A percentile compares a stretch with the other conserved stretches of the same genome.
phyloP scores from a whole-genome alignment of 2,113 vertebrate genomes.

The Kryptolebias marmoratus region DNA sequence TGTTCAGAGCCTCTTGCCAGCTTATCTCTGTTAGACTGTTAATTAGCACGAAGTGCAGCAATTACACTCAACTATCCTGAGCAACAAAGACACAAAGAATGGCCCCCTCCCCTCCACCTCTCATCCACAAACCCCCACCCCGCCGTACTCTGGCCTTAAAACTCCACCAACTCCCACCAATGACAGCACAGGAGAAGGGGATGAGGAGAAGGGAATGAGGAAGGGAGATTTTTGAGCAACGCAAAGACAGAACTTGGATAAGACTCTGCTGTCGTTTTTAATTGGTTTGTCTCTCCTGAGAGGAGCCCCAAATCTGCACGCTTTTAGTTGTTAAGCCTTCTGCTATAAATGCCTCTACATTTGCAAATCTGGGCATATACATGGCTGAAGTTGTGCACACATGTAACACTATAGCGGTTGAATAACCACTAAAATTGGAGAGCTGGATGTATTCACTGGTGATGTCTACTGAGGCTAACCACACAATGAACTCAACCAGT shows the following conservation, averaged over 20 bases:
- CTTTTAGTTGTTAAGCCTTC: conserved; percentile 60
- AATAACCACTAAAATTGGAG: conserved; percentile 12
- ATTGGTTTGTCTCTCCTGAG: conserved; percentile 81
- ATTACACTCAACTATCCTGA: conserved; percentile 74
- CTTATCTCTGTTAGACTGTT: conserved; percentile 72
- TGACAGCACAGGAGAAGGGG: conserved; percentile 51
- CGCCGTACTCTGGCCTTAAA: conserved; percentile 50
- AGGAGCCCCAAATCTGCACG: conserved; percentile 70
- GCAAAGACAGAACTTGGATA: conserved; percentile 71
- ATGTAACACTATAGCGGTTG: not conserved
- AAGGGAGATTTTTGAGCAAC: conserved; percentile 49
- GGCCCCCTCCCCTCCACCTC: conserved; percentile 36
- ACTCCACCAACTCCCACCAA: conserved; percentile 57
- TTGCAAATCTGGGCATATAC: conserved; percentile 26
- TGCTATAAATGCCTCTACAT: conserved; percentile 23
- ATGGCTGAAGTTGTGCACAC: conserved; percentile 1
- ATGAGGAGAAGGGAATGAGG: conserved; percentile 37
- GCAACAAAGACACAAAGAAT: conserved; percentile 74
- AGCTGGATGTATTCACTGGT: not conserved
- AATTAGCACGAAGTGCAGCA: conserved; percentile 75
- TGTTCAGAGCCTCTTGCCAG: conserved; percentile 58
- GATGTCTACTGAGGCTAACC: not conserved
- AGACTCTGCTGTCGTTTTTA: conserved; percentile 68
- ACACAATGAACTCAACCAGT: not conserved
- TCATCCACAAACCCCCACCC: conserved; percentile 13